These are phyloP conservation scores for Papilio demoleus DNA, from an alignment of 2,888 invertebrate species.

Conservation along the genomic window DNA sequence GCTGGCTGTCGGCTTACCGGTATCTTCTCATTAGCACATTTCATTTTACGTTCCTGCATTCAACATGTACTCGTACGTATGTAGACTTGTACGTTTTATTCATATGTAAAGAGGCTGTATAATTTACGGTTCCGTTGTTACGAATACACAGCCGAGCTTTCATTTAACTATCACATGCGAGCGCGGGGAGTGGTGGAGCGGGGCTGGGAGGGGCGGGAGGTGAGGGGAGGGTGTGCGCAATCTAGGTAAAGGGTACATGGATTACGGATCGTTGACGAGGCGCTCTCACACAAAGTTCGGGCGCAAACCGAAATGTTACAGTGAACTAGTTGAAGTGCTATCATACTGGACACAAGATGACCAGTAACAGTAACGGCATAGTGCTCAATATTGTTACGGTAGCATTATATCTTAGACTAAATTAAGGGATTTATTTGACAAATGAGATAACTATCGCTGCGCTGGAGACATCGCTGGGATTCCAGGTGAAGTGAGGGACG, in stretches of 20 bases:
- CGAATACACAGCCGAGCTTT: slow-evolving; percentile 16
- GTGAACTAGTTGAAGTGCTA: not conserved
- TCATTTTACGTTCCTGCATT: slow-evolving; percentile 6
- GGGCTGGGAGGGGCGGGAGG: not conserved
- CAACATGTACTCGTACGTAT: slow-evolving; percentile 7
- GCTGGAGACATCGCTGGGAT: not conserved
- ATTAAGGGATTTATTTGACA: not conserved
- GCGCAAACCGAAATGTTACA: not conserved
- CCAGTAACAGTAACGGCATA: no score
- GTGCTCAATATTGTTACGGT: no score
- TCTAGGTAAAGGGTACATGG: slow-evolving; percentile 11
- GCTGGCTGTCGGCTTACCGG: not conserved
- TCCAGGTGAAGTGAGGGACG: not conserved
- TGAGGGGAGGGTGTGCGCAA: slow-evolving; percentile 5
- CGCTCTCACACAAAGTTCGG: slow-evolving; percentile 7
- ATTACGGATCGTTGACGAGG: slow-evolving; percentile 9
- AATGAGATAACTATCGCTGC: not conserved
- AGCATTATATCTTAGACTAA: no score
- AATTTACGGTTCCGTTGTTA: slow-evolving; percentile 22
- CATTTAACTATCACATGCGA: slow-evolving; percentile 20
- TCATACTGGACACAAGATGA: not conserved
- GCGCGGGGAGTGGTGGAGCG: not conserved
- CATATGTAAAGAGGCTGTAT: slow-evolving; percentile 24
- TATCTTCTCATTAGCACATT: slow-evolving; percentile 4
- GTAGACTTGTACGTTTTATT: slow-evolving; percentile 8